Evolutionary conservation across 2,888 invertebrate species (phyloP).

Genomic region (Nebria brevicollis): DNA sequence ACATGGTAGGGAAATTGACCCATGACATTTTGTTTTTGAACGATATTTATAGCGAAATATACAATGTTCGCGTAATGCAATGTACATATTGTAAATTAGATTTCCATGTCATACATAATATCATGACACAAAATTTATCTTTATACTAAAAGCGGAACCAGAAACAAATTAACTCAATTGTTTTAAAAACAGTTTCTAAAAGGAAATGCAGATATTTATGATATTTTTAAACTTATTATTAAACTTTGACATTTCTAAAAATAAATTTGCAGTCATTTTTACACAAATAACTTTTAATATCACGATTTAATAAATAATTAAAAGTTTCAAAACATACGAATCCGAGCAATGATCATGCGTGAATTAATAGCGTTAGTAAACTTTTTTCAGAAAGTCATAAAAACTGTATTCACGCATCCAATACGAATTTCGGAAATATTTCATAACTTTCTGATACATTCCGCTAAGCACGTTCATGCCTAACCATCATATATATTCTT

Average conservation of each 20-base stretch:
- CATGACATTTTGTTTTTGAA: neutral
- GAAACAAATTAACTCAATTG: neutral
- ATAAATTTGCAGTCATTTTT: neutral
- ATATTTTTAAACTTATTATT: neutral
- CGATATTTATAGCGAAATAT: neutral
- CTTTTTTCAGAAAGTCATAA: neutral
- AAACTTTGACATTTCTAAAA: neutral
- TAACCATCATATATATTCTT: neutral
- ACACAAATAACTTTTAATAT: neutral
- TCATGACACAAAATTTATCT: neutral
- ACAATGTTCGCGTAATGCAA: neutral
- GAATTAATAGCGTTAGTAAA: neutral
- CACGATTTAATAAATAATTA: neutral
- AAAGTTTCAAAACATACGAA: neutral
- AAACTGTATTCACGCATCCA: neutral
- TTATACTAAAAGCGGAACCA: neutral
- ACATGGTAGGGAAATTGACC: neutral
- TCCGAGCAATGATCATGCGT: neutral
- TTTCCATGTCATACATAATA: neutral
- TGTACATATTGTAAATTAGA: neutral
- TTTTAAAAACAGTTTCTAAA: neutral
- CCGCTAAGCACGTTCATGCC: neutral
- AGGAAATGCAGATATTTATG: slow-evolving; percentile 26
- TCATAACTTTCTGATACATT: neutral
- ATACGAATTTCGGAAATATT: neutral